phyloP scores from a whole-genome alignment of 2,113 vertebrate species.

The Peromyscus californicus region DNA sequence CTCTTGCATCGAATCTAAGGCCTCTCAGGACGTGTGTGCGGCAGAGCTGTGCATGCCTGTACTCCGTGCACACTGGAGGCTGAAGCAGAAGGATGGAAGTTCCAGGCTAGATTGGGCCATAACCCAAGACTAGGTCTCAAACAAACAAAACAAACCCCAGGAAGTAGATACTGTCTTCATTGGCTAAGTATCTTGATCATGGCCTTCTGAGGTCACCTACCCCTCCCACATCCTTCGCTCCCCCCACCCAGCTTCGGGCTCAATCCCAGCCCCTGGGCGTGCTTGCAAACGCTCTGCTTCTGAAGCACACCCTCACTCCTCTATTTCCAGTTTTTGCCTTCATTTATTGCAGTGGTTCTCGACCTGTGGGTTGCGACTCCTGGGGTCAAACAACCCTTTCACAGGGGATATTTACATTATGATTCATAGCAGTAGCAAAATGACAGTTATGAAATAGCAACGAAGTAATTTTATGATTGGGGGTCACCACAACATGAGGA shows the following conservation, averaged over 20 bases:
- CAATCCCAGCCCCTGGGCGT: neutral
- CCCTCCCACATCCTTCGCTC: neutral
- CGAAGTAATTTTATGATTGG: neutral
- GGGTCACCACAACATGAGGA: neutral
- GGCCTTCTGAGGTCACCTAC: neutral
- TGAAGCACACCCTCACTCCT: neutral
- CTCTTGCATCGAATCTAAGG: neutral
- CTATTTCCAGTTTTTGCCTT: neutral
- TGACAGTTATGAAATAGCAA: neutral
- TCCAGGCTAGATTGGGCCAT: neutral
- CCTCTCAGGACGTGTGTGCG: neutral
- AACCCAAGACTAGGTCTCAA: neutral
- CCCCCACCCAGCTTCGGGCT: neutral
- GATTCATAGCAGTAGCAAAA: neutral
- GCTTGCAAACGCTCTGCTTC: neutral
- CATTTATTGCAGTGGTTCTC: neutral
- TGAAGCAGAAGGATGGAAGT: neutral
- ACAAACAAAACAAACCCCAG: neutral
- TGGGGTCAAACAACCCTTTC: neutral
- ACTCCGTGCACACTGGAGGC: neutral
- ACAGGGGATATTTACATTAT: neutral
- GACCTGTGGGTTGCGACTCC: neutral
- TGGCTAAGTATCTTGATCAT: neutral
- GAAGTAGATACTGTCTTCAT: neutral
- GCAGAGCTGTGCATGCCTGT: neutral